These are phyloP conservation scores for Drosophila demipolita DNA, from an alignment of 2,888 invertebrate species.

Conservation along the genomic window DNA sequence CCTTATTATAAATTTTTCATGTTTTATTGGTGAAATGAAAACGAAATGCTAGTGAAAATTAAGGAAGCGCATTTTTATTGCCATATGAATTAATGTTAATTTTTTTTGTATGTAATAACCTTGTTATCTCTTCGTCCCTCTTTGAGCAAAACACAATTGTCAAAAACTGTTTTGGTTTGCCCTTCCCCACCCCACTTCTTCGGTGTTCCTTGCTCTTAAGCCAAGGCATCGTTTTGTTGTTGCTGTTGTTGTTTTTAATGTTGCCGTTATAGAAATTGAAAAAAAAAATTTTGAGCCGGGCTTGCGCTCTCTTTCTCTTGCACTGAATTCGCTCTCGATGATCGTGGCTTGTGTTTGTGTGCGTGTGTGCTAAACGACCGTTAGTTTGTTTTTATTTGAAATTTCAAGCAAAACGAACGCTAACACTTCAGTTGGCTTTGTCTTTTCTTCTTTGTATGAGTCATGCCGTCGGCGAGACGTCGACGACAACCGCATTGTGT, in stretches of 20 bases:
- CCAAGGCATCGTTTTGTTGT: conserved; percentile 40
- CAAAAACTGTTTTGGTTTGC: conserved; percentile 43
- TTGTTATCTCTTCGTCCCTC: not conserved
- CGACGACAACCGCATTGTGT: conserved; percentile 23
- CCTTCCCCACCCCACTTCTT: not conserved
- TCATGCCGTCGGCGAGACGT: conserved; percentile 44
- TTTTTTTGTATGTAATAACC: conserved; percentile 49
- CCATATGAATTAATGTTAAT: conserved; percentile 52
- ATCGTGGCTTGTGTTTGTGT: conserved; percentile 30
- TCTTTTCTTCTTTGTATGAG: conserved; percentile 38
- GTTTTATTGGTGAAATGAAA: conserved; percentile 57
- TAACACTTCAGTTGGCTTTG: conserved; percentile 45
- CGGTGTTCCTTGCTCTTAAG: conserved; percentile 3
- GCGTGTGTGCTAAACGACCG: conserved; percentile 31
- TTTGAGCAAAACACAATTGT: conserved; percentile 33
- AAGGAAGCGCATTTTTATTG: conserved; percentile 50
- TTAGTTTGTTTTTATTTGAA: conserved; percentile 66
- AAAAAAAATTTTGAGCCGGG: conserved; percentile 33
- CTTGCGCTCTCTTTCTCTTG: conserved; percentile 15
- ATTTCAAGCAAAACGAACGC: conserved; percentile 40
- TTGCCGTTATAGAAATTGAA: conserved; percentile 47
- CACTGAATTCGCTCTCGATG: conserved; percentile 7
- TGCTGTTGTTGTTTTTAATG: conserved; percentile 61
- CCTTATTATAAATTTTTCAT: conserved; percentile 54
- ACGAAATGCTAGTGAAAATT: conserved; percentile 56